Evolutionary conservation across 2,797 vertebrate species (phyloP), one percentile per base, ranked within the genome.

Genomic region (Gymnoscopelus microlampas): DNA sequence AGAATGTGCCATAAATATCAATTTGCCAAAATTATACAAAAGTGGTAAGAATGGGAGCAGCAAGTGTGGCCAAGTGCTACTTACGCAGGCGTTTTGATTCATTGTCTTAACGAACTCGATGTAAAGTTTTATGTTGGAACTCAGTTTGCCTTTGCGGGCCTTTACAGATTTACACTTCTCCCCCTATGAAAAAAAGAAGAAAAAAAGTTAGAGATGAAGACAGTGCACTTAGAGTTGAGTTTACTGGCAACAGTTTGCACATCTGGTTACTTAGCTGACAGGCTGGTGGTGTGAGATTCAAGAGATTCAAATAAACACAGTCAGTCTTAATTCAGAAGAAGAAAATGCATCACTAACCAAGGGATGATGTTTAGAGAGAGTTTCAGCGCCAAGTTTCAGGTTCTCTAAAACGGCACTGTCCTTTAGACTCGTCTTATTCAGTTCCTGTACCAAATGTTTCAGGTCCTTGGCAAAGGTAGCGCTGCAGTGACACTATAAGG

Each of bases 401-500:
- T 1, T 19, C 0, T 26, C 9, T 1, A 59, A 2, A 56, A 48
- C 14, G 9, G 59, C 48, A 0, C 0, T 0, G 6, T 14, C 0
- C 1, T 44, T 10, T 44, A 3, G 1, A 0, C 6, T 0, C 0
- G 0, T 24, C 5, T 4, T 5, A 7, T 1, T 8, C 4, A 68
- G 1, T 3, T n/a, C 3, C 1, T 0, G 19, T 19, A 19, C 19
- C 19, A 35, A 2, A 1, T 3, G 0, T 0, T 13, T 15, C 57
- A 82, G 67, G 5, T 59, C 0, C 32, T 39, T 0, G 8, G 49
- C 19, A 53, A 78, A 81, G 2, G 0, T 0, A 1, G 1, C 9
- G 6, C 15, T 10, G 48, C 73, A 81, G 2, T 2, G 1, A 53
- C 68, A 79, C 82, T 74, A 48, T 54, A 19, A 19, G 39, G 51